These are phyloP conservation scores for Heterodera carotae DNA, from an alignment of 1,140 invertebrate genomes.

Conservation along the genomic window DNA sequence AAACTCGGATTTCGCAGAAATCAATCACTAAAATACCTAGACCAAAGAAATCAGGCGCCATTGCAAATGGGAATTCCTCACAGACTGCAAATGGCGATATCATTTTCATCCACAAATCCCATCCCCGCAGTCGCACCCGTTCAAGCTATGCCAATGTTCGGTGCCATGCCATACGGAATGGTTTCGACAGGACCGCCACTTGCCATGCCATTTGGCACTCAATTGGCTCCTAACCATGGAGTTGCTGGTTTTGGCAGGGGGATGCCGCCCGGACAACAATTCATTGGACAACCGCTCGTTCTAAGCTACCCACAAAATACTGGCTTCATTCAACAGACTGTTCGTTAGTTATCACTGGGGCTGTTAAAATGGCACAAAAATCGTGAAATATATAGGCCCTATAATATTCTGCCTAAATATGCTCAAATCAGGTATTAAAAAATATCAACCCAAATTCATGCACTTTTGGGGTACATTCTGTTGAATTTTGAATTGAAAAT, in stretches of 20 bases:
- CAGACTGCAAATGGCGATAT: constrained; percentile 1
- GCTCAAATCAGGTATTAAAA: too few relatives aligned
- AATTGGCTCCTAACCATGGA: constrained; percentile 38
- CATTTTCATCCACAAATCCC: constrained; percentile 5
- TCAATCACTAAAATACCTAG: neutral
- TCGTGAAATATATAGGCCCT: neutral
- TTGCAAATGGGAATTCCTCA: constrained; percentile 3
- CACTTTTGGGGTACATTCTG: too few relatives aligned
- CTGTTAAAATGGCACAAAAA: too few relatives aligned
- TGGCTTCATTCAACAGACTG: constrained; percentile 11
- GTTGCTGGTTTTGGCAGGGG: constrained; percentile 33
- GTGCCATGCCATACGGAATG: constrained; percentile 13
- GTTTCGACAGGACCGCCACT: constrained; percentile 7
- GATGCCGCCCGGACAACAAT: constrained; percentile 21
- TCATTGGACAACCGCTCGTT: constrained; percentile 15
- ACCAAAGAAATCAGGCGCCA: neutral
- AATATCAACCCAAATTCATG: too few relatives aligned
- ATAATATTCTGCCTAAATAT: too few relatives aligned
- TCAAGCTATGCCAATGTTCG: constrained; percentile 16
- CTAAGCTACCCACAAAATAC: constrained; percentile 18
- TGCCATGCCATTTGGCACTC: constrained; percentile 1
- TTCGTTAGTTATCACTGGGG: neutral
- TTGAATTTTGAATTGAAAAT: too few relatives aligned
- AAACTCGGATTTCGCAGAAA: neutral
- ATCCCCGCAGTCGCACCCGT: constrained; percentile 13